Percentiles rank a stretch among this genome's conserved stretches.
These are phyloP conservation scores for Synergus laeviventris DNA, from an alignment of 2,888 invertebrate species.

Conservation along the genomic window DNA sequence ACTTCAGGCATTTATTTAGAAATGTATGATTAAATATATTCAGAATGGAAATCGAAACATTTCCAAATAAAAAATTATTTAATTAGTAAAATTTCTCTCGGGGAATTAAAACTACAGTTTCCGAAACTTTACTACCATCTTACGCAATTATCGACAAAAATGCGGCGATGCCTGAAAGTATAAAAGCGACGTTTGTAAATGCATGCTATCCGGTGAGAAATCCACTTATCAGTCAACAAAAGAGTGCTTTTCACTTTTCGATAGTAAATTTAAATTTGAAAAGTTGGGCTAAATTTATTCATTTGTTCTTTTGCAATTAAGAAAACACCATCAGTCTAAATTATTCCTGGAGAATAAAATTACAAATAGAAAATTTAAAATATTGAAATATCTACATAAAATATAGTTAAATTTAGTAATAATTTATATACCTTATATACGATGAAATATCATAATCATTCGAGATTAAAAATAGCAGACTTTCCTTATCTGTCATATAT, in stretches of 20 bases:
- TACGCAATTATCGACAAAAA: background rate
- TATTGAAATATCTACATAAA: too few relatives aligned
- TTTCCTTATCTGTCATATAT: slow-evolving; percentile 1
- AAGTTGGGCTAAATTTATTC: background rate
- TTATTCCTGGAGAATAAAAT: background rate
- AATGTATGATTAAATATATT: too few relatives aligned
- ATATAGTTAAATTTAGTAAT: too few relatives aligned
- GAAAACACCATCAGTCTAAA: too few relatives aligned
- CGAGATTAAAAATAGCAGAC: background rate
- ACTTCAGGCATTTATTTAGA: background rate
- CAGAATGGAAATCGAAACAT: background rate
- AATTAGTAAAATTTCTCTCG: background rate
- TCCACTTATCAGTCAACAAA: background rate
- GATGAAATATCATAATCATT: background rate
- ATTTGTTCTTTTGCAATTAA: background rate
- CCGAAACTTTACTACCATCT: background rate
- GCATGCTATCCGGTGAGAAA: background rate
- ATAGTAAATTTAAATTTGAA: background rate
- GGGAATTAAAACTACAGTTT: background rate
- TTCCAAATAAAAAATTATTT: background rate
- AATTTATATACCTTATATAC: too few relatives aligned
- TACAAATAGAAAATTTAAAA: too few relatives aligned
- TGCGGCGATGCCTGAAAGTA: background rate
- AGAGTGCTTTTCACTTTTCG: background rate
- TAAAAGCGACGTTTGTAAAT: background rate